Base-by-base conservation (phyloP, 2,888 invertebrate genomes). In the Rhogogaster chlorosoma region DNA sequence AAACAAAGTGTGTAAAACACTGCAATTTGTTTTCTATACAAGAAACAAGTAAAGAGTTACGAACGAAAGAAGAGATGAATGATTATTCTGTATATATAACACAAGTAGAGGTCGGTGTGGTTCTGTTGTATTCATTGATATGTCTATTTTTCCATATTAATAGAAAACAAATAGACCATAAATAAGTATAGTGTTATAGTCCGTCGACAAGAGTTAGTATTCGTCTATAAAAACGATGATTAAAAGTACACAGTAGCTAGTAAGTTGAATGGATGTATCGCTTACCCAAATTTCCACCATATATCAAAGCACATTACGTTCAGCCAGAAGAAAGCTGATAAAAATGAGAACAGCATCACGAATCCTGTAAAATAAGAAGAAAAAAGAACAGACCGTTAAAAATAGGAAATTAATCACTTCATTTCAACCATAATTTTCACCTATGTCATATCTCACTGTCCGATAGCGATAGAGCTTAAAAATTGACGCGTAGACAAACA, bases 261-360 rank as follows among this genome's bases (percentile, higher is more conserved):
- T 32, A 1, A 70, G 26, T 29, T 26, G 22, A 15, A 22, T 75
- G 2, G 29, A n/a, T 32, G 15, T 57, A 87, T 88, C 89, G 94
- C 96, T 95, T 93, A 97, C 97, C 96, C 96, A 93, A 97, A 96
- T 89, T 96, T 97, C 95, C 96, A 96, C 96, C 96, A 97, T 93
- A 97, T 97, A 94, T 97, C 97, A 94, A 96, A 96, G 92, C 97
- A 97, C 95, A 97, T 97, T 91, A 97, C 95, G 94, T 96, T 97
- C 91, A 97, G 95, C 97, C 97, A 97, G 83, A 95, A 95, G 92
- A 97, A 97, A 80, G 96, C 95, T 12, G 96, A 95, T 90, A 96
- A 94, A 91, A 96, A 95, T 85, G 95, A 95, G 91, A 96, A 96
- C 92, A 96, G 95, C 89, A 96, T 95, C 80, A 94, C 94, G 92